Percentiles rank a stretch among this genome's conserved stretches.
These are phyloP conservation scores for Entomobrya multifasciata DNA, from an alignment of 2,888 invertebrate species.

Conservation along the genomic window DNA sequence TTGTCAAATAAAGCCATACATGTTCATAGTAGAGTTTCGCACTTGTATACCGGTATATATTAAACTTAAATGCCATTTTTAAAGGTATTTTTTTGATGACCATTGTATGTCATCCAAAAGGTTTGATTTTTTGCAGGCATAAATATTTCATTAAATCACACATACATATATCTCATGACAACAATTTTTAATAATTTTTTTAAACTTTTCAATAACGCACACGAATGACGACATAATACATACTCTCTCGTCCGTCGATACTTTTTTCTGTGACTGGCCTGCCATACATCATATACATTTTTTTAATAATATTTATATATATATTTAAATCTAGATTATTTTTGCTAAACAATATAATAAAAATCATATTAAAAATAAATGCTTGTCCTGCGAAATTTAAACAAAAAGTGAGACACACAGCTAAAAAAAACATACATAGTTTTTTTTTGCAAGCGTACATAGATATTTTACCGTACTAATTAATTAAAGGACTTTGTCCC, in stretches of 20 bases:
- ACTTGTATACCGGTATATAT: slow-evolving; percentile 37
- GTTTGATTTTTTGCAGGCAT: not conserved
- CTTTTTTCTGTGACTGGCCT: slow-evolving; percentile 58
- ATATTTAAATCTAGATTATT: not conserved
- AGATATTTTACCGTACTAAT: slow-evolving; percentile 5
- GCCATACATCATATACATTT: slow-evolving; percentile 56
- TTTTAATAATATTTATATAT: not conserved
- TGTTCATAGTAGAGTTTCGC: not conserved
- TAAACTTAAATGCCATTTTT: slow-evolving; percentile 18
- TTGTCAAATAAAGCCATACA: slow-evolving; percentile 45
- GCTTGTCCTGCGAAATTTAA: slow-evolving; percentile 41
- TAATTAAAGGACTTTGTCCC: too few relatives aligned
- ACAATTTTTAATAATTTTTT: not conserved
- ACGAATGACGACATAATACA: slow-evolving; percentile 22
- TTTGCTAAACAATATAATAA: slow-evolving; percentile 37
- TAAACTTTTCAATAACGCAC: not conserved
- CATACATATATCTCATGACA: slow-evolving; percentile 26
- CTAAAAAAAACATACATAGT: too few relatives aligned
- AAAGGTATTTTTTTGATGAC: too few relatives aligned
- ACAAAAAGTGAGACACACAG: slow-evolving; percentile 29
- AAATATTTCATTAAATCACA: slow-evolving; percentile 33
- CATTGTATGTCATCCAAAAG: too few relatives aligned
- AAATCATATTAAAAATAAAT: slow-evolving; percentile 60
- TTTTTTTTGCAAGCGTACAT: slow-evolving; percentile 12
- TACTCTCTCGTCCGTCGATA: slow-evolving; percentile 29